Conservation (phyloP, 2,113 vertebrate species). For the Corvus cornix region DNA sequence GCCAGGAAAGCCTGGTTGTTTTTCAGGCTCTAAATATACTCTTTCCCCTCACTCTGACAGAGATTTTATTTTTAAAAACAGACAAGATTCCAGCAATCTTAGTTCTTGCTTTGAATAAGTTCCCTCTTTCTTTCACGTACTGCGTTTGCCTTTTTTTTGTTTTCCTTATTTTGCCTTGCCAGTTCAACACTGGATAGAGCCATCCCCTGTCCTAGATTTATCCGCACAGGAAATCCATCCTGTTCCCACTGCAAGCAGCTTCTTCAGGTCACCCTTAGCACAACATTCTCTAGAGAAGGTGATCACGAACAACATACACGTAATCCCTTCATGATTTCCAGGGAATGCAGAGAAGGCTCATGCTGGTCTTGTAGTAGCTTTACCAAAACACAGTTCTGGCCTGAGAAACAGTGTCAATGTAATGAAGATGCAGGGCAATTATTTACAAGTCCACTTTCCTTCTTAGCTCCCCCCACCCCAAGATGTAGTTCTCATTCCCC, state of each 20-base stretch:
- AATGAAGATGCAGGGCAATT: neutral
- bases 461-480: neutral
- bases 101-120: conserved; percentile 34
- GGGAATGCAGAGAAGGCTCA: neutral
- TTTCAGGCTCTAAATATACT: conserved; percentile 30
- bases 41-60: neutral
- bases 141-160: neutral
- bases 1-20: conserved; percentile 48
- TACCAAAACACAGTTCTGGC: neutral
- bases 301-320: neutral
- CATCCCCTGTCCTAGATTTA: neutral
- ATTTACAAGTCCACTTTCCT: neutral
- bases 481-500: neutral
- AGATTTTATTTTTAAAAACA: conserved; percentile 51
- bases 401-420: neutral
- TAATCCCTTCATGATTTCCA: neutral
- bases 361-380: neutral
- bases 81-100: neutral
- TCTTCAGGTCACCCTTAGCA: neutral
- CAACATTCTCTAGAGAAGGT: neutral
- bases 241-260: neutral
- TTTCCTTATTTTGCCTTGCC: neutral
- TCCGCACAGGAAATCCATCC: neutral
- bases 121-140: neutral
- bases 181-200: neutral